These are phyloP conservation scores for Aleiodes testaceus DNA, from an alignment of 2,888 invertebrate genomes.

Conservation along the genomic window DNA sequence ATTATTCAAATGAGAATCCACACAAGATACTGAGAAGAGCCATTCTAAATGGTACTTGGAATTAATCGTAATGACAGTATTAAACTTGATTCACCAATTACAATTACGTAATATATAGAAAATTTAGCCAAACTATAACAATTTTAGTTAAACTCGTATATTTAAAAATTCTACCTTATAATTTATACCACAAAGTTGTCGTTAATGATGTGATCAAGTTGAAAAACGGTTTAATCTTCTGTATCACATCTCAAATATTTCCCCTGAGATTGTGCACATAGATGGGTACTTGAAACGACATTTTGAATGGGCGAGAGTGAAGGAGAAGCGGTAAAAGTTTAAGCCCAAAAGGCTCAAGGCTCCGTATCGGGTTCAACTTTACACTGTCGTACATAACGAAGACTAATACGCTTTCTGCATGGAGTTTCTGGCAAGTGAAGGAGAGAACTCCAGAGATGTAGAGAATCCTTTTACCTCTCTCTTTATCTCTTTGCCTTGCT, in stretches of 20 bases:
- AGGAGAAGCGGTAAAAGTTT: constrained; percentile 48
- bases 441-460: too few relatives aligned
- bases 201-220: constrained; percentile 25
- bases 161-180: too few relatives aligned
- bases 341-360: constrained; percentile 46
- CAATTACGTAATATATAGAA: constrained; percentile 10
- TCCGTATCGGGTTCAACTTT: constrained; percentile 43
- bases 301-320: neutral
- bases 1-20: too few relatives aligned
- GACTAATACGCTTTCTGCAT: constrained; percentile 56
- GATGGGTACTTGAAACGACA: constrained; percentile 12
- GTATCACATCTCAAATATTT: constrained; percentile 15
- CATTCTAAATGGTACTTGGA: neutral
- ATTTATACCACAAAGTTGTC: constrained; percentile 8
- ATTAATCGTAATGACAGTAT: constrained; percentile 24
- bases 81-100: constrained; percentile 19
- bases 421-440: constrained; percentile 49
- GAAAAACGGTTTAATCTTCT: constrained; percentile 36
- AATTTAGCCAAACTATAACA: constrained; percentile 3
- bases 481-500: constrained; percentile 3
- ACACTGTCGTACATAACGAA: constrained; percentile 49
- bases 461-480: neutral
- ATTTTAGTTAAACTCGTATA: too few relatives aligned
- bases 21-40: neutral
- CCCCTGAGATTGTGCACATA: neutral